Evolutionary conservation across 35 echinoderm and acorn worm species (phyloP).

Genomic region (Lytechinus pictus): DNA sequence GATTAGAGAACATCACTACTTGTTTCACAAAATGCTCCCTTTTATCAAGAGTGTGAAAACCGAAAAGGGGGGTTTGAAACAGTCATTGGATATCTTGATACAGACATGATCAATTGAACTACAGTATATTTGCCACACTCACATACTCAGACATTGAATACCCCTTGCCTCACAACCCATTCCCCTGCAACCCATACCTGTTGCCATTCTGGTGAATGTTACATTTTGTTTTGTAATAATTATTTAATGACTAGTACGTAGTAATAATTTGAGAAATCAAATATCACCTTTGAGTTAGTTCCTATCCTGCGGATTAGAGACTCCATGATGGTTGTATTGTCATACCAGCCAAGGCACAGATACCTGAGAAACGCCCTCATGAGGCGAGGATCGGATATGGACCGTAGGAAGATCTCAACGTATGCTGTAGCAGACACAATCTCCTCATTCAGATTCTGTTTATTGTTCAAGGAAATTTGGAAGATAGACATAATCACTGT

Average conservation of each 20-base stretch:
- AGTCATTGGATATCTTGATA: too few relatives aligned
- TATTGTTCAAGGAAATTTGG: not conserved
- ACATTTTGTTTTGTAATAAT: too few relatives aligned
- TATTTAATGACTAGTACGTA: too few relatives aligned
- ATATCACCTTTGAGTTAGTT: constrained; percentile 74
- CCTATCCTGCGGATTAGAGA: constrained; percentile 81
- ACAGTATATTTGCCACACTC: too few relatives aligned
- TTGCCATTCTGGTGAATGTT: not conserved
- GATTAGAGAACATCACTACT: too few relatives aligned
- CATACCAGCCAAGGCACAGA: constrained; percentile 84
- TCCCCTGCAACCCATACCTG: not conserved
- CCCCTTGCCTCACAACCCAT: too few relatives aligned
- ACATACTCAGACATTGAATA: too few relatives aligned
- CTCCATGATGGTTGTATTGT: constrained; percentile 81
- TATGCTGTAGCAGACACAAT: constrained; percentile 92
- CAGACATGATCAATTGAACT: too few relatives aligned
- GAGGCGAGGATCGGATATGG: constrained; percentile 78
- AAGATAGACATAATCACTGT: not conserved
- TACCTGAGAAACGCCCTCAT: constrained; percentile 89
- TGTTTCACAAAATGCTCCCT: too few relatives aligned
- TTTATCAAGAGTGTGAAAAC: too few relatives aligned
- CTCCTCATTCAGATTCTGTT: constrained; percentile 78
- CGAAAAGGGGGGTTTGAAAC: too few relatives aligned
- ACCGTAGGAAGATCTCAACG: constrained; percentile 86
- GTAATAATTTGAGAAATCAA: not conserved